Evolutionary conservation across 1,140 invertebrate genomes (phyloP).

Genomic region (Lysiphlebus fabarum): DNA sequence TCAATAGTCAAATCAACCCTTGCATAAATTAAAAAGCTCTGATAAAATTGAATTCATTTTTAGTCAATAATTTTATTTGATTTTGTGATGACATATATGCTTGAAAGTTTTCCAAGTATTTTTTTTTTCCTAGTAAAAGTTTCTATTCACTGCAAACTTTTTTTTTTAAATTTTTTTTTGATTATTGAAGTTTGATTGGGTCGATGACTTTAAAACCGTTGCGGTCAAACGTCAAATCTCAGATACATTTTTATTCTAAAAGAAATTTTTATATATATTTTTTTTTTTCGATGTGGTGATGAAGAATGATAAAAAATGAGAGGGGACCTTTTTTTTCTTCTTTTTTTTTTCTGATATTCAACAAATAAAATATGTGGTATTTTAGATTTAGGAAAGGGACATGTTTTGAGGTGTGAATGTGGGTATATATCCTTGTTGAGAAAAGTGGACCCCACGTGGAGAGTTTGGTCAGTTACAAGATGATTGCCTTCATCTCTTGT

Average conservation of each 20-base stretch:
- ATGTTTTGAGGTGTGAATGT: too few species aligned
- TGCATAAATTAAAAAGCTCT: too few species aligned
- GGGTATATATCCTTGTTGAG: background rate
- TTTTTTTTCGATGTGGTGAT: background rate
- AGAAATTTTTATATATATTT: background rate
- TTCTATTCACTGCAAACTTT: slow-evolving; percentile 1
- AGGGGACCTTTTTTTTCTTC: background rate
- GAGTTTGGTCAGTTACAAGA: slow-evolving; percentile 10
- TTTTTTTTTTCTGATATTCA: too few species aligned
- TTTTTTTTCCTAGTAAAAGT: background rate
- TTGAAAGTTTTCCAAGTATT: too few species aligned
- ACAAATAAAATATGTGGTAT: too few species aligned
- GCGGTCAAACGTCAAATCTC: slow-evolving; percentile 18
- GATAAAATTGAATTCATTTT: too few species aligned
- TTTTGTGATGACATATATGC: too few species aligned
- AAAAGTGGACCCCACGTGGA: slow-evolving; percentile 12
- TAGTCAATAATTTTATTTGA: too few species aligned
- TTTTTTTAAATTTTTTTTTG: background rate
- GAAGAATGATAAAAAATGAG: background rate
- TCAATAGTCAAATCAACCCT: too few species aligned
- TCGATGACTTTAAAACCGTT: slow-evolving; percentile 7
- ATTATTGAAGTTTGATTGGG: too few species aligned
- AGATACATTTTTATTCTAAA: slow-evolving; percentile 3
- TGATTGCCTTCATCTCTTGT: background rate
- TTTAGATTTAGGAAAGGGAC: too few species aligned